A percentile compares a stretch with the other conserved stretches of the same genome.
phyloP scores from a whole-genome alignment of 2,113 vertebrate species.

The Toxotes chatareus region DNA sequence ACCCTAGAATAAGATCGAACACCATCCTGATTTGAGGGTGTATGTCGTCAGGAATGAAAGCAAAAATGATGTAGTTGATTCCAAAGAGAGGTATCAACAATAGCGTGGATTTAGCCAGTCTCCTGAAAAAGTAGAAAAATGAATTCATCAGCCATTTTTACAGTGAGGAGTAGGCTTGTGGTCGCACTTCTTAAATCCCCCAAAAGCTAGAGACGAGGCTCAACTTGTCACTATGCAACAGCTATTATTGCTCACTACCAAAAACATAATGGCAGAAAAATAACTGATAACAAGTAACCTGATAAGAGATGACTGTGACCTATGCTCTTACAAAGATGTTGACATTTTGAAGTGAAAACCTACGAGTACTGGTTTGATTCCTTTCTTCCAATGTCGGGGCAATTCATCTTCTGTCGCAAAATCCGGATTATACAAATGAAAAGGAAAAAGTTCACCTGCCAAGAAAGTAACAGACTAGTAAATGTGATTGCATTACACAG shows the following conservation, averaged over 20 bases:
- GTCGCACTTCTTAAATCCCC: neutral
- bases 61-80: conserved; percentile 95
- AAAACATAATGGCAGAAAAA: neutral
- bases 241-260: neutral
- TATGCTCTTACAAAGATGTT: neutral
- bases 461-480: conserved; percentile 17
- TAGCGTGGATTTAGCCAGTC: conserved; percentile 95
- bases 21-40: conserved; percentile 87
- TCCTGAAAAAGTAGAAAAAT: conserved; percentile 81
- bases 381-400: conserved; percentile 91
- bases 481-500: neutral
- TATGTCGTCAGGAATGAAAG: conserved; percentile 90
- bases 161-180: neutral
- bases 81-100: conserved; percentile 97
- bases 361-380: conserved; percentile 95
- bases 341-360: conserved; percentile 73
- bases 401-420: conserved; percentile 94
- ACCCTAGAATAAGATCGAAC: conserved; percentile 94
- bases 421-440: conserved; percentile 97
- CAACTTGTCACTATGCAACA: conserved; percentile 7
- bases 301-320: conserved; percentile 23
- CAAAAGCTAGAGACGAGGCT: neutral
- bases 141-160: too few relatives aligned
- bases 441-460: conserved; percentile 93
- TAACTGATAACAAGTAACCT: neutral